phyloP scores from a whole-genome alignment of 1,140 invertebrate species.

The Leptonema lineaticorne region DNA sequence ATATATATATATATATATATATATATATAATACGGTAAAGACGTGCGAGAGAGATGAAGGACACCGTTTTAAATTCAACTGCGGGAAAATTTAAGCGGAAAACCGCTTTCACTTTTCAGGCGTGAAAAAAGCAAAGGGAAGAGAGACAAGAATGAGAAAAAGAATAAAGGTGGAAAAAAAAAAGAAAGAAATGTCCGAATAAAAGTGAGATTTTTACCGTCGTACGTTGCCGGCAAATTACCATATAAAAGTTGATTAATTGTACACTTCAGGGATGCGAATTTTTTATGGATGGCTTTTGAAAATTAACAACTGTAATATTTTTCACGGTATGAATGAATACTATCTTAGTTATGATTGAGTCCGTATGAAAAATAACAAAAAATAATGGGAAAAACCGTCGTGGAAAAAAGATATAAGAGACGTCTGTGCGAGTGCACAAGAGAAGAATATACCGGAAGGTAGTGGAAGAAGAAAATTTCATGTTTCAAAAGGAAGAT shows the following conservation, averaged over 20 bases:
- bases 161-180: background rate
- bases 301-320: background rate
- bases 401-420: background rate
- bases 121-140: background rate
- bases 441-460: background rate
- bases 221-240: background rate
- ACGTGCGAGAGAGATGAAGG: background rate
- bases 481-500: slow-evolving; percentile 12
- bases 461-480: background rate
- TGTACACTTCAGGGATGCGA: background rate
- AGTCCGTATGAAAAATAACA: background rate
- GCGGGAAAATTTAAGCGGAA: background rate
- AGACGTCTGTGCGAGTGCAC: background rate
- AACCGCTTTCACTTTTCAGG: slow-evolving; percentile 2
- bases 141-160: too few species aligned
- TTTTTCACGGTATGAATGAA: background rate
- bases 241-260: slow-evolving; percentile 18
- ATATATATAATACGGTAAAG: background rate
- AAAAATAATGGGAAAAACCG: background rate
- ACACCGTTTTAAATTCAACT: background rate
- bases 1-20: background rate
- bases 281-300: background rate
- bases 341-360: background rate
- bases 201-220: background rate
- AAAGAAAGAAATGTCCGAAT: too few species aligned